These are phyloP conservation scores for Agrilus biguttatus DNA, from an alignment of 2,888 invertebrate species.

Conservation along the genomic window DNA sequence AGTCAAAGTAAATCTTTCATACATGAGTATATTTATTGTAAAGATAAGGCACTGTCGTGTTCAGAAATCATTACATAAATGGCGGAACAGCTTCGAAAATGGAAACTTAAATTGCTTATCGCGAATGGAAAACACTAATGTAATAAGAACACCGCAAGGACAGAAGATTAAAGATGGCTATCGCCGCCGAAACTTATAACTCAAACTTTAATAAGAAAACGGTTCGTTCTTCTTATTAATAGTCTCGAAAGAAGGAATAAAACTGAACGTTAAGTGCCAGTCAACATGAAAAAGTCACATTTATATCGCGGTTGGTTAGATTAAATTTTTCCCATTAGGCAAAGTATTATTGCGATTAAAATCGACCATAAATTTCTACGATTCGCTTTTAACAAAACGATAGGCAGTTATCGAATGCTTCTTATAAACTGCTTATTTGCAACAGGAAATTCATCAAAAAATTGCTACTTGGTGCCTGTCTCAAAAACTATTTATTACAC, in stretches of 20 bases:
- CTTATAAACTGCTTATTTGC: conserved; percentile 29
- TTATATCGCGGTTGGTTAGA: conserved; percentile 14
- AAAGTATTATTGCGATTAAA: too few species aligned
- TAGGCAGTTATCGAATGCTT: too few species aligned
- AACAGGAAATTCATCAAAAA: conserved; percentile 21
- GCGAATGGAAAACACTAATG: conserved; percentile 22
- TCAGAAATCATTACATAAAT: conserved; percentile 23
- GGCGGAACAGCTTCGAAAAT: conserved; percentile 26
- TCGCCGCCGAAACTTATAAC: conserved; percentile 27
- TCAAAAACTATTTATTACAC: too few species aligned
- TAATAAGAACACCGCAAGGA: conserved; percentile 20
- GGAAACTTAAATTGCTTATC: conserved; percentile 29
- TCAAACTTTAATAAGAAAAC: conserved; percentile 33
- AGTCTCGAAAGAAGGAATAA: conserved; percentile 16
- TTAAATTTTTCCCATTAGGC: too few species aligned
- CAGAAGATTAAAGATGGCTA: conserved; percentile 32
- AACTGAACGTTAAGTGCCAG: conserved; percentile 23
- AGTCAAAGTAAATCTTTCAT: too few species aligned
- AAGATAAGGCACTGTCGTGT: conserved; percentile 17
- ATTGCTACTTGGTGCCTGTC: too few species aligned
- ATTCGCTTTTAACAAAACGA: too few species aligned
- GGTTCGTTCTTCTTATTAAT: conserved; percentile 28
- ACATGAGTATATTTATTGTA: too few species aligned
- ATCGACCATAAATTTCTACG: too few species aligned
- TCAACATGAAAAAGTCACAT: conserved; percentile 25